phyloP scores from a whole-genome alignment of 2,888 invertebrate species.

The Cerceris ruficornis region DNA sequence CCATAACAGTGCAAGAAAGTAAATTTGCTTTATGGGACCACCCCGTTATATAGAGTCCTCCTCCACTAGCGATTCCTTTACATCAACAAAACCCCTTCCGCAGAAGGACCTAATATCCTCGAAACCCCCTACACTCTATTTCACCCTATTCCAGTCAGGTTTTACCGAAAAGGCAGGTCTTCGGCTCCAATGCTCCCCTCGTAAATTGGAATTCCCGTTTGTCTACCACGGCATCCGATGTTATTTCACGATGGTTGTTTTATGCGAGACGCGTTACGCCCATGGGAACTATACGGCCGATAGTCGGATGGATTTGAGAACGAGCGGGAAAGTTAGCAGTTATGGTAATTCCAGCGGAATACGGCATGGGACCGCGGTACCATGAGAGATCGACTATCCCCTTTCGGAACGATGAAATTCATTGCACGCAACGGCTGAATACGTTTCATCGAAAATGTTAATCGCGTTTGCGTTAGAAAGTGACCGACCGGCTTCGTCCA shows the following conservation, averaged over 20 bases:
- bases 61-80: no score
- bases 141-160: no score
- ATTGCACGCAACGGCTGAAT: background rate
- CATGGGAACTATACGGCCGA: conserved; percentile 51
- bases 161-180: no score
- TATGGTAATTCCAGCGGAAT: conserved; percentile 53
- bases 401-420: conserved; percentile 22
- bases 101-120: no score
- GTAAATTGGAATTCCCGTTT: background rate
- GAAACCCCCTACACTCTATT: no score
- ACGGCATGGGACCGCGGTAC: conserved; percentile 8
- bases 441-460: conserved; percentile 3
- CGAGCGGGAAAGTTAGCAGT: conserved; percentile 55
- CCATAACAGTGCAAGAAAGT: no score
- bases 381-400: conserved; percentile 24
- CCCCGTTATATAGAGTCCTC: no score
- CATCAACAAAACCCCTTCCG: no score
- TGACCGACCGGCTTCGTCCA: background rate
- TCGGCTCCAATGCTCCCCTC: no score
- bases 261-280: conserved; percentile 45
- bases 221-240: conserved; percentile 8
- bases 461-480: conserved; percentile 1
- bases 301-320: conserved; percentile 50
- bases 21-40: no score
- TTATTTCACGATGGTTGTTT: conserved; percentile 3